phyloP scores from a whole-genome alignment of 2,113 vertebrate genomes.

The Grallaria varia region DNA sequence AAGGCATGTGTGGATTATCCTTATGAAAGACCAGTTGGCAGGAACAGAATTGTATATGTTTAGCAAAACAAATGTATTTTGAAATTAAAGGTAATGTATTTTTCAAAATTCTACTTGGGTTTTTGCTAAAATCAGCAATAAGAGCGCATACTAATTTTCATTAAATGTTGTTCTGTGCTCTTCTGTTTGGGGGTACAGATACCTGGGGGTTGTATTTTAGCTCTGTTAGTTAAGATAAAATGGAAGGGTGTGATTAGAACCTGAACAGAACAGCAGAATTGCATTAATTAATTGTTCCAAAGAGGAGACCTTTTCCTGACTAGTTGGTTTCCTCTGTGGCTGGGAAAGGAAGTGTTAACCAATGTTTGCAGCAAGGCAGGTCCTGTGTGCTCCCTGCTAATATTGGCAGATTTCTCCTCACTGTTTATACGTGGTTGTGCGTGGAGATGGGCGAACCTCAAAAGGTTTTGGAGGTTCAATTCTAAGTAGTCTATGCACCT shows the following conservation, averaged over 20 bases:
- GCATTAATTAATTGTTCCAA: slow-evolving; percentile 53
- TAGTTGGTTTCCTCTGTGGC: slow-evolving; percentile 51
- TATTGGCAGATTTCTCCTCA: slow-evolving; percentile 18
- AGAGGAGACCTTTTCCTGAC: slow-evolving; percentile 45
- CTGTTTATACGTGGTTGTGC: slow-evolving; percentile 11
- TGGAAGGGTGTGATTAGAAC: slow-evolving; percentile 5
- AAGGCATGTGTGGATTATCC: slow-evolving; percentile 39
- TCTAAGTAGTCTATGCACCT: neutral
- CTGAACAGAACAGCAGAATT: neutral
- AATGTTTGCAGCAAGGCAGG: slow-evolving; percentile 55
- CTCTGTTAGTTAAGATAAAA: slow-evolving; percentile 48
- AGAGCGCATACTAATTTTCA: slow-evolving; percentile 54
- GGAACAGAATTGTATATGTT: slow-evolving; percentile 63
- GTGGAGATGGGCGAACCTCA: slow-evolving; percentile 33
- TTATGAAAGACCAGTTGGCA: slow-evolving; percentile 56
- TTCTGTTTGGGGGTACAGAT: slow-evolving; percentile 51
- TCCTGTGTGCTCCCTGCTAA: slow-evolving; percentile 30
- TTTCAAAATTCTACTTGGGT: slow-evolving; percentile 31
- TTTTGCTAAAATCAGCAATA: slow-evolving; percentile 57
- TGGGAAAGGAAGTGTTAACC: slow-evolving; percentile 51
- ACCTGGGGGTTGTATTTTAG: slow-evolving; percentile 57
- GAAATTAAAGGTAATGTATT: slow-evolving; percentile 58
- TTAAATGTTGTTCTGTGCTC: slow-evolving; percentile 62
- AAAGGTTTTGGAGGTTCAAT: neutral
- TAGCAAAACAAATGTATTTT: slow-evolving; percentile 69